Conservation (phyloP, 2,113 vertebrate species). For the Dipodomys stephensi region DNA sequence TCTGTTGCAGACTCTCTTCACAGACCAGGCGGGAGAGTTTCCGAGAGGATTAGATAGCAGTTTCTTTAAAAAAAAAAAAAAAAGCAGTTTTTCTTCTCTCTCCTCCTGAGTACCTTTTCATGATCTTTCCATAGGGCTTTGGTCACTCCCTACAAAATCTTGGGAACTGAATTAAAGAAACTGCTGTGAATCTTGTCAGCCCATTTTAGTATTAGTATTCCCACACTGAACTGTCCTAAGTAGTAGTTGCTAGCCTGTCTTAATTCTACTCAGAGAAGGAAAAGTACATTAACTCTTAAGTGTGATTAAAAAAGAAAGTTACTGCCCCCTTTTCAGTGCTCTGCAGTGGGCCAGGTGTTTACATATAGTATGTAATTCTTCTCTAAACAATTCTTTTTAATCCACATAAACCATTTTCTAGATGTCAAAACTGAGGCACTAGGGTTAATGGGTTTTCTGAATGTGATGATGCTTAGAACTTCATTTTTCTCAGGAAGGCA, state of each 20-base stretch:
- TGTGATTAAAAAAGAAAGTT: not conserved
- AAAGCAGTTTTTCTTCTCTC: not conserved
- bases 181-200: not conserved
- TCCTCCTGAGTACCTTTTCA: not conserved
- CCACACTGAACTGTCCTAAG: not conserved
- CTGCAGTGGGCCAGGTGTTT: not conserved
- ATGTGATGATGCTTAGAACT: conserved; percentile 49
- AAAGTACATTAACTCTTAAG: conserved; percentile 9
- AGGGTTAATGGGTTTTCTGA: not conserved
- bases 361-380: not conserved
- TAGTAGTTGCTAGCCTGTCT: not conserved
- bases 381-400: not conserved
- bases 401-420: not conserved
- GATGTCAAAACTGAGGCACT: not conserved
- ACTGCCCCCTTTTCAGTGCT: not conserved
- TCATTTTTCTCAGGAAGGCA: conserved; percentile 29
- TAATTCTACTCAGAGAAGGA: conserved; percentile 31
- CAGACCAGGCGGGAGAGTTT: not conserved
- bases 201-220: not conserved
- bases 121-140: not conserved
- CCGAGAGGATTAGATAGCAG: not conserved
- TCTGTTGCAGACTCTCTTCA: not conserved
- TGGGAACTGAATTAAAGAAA: not conserved
- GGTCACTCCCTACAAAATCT: not conserved
- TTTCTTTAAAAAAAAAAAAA: not conserved